Evolutionary conservation across 2,888 invertebrate species (phyloP).

Genomic region (Eulithis prunata): DNA sequence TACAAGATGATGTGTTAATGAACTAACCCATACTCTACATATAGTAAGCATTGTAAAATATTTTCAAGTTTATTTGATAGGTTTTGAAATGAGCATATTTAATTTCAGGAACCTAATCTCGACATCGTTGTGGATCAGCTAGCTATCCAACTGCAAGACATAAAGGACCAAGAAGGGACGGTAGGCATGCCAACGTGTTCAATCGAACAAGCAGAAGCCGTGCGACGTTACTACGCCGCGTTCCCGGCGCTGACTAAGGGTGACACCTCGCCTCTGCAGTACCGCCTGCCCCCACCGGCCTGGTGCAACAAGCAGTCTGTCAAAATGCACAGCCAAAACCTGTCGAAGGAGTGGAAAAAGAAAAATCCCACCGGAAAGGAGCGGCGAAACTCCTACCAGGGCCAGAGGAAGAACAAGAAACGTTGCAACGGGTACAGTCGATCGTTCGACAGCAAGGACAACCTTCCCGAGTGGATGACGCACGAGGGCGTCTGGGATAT

Average conservation of each 20-base stretch:
- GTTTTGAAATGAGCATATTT: constrained; percentile 10
- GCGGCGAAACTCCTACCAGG: constrained; percentile 34
- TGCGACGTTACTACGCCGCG: constrained; percentile 90
- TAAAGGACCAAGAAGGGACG: constrained; percentile 78
- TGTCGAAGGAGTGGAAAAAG: constrained; percentile 73
- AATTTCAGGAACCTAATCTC: constrained; percentile 89
- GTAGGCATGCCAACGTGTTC: constrained; percentile 83
- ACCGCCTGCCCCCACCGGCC: constrained; percentile 75
- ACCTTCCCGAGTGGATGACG: constrained; percentile 82
- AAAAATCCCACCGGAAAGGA: constrained; percentile 70
- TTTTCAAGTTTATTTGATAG: background rate
- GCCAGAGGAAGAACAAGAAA: constrained; percentile 31
- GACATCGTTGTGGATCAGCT: constrained; percentile 93
- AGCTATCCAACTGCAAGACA: constrained; percentile 90
- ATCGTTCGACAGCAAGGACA: constrained; percentile 73
- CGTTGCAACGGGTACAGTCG: constrained; percentile 69
- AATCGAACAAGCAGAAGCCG: constrained; percentile 85
- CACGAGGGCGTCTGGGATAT: constrained; percentile 81
- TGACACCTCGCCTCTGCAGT: constrained; percentile 72
- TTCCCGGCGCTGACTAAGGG: constrained; percentile 88
- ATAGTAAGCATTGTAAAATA: too few species aligned
- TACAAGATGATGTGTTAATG: background rate
- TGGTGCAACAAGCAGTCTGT: constrained; percentile 72
- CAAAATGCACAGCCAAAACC: constrained; percentile 71
- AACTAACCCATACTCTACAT: too few species aligned